A percentile compares a stretch with the other conserved stretches of the same genome.
Evolutionary conservation across 2,888 invertebrate genomes (phyloP).

Genomic region (Ditula angustiorana): DNA sequence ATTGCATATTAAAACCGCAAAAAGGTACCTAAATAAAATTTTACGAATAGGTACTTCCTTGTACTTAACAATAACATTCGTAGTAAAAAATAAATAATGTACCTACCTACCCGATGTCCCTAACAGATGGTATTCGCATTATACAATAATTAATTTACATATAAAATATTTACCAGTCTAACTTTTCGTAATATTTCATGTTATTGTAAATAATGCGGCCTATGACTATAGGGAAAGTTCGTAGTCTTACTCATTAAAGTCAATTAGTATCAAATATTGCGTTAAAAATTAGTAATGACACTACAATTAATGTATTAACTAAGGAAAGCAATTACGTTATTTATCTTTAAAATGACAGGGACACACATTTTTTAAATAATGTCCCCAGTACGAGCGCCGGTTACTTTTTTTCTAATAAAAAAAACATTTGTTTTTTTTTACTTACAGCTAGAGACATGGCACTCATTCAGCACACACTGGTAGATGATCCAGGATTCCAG

Average conservation of each 20-base stretch:
- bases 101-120: background rate
- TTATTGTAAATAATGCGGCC: background rate
- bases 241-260: background rate
- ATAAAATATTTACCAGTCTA: background rate
- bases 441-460: slow-evolving; percentile 88
- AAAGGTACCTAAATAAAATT: too few species aligned
- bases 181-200: background rate
- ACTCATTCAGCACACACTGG: slow-evolving; percentile 88
- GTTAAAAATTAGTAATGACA: background rate
- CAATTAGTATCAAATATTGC: too few species aligned
- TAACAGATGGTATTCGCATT: too few species aligned
- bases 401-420: background rate
- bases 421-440: slow-evolving; percentile 51
- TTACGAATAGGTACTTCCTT: too few species aligned
- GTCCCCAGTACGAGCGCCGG: background rate
- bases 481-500: slow-evolving; percentile 90
- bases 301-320: background rate
- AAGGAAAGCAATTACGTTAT: background rate
- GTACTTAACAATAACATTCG: too few species aligned
- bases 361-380: background rate
- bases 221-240: background rate
- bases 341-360: background rate
- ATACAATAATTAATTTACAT: too few species aligned
- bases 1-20: too few species aligned
- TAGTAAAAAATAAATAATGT: too few species aligned